Evolutionary conservation across 1,140 invertebrate species (phyloP).

Genomic region (Cyrtorhinus lividipennis): DNA sequence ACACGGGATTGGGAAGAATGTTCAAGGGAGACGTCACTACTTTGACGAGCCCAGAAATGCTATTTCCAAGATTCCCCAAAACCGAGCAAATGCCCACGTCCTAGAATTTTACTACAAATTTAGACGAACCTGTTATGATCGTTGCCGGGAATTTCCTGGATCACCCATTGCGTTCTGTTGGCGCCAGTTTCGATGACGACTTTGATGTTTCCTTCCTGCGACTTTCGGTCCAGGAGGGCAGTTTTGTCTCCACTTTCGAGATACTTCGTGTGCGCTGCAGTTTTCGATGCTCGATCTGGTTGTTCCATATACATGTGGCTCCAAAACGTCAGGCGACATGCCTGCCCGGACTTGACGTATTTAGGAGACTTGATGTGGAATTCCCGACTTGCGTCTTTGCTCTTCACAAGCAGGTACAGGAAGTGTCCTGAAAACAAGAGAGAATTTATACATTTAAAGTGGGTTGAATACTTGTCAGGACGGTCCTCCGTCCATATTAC

Average conservation of each 20-base stretch:
- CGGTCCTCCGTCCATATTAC: too few relatives aligned
- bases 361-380: conserved; percentile 21
- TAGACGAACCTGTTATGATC: conserved; percentile 21
- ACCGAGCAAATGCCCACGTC: too few relatives aligned
- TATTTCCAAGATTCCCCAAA: too few relatives aligned
- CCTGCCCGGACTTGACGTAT: conserved; percentile 16
- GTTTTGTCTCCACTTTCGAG: background rate
- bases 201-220: conserved; percentile 21
- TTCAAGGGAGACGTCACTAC: too few relatives aligned
- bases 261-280: background rate
- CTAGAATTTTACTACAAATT: too few relatives aligned
- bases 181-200: conserved; percentile 21
- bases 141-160: conserved; percentile 19
- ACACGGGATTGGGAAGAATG: too few relatives aligned
- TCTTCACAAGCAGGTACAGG: conserved; percentile 21
- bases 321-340: conserved; percentile 21
- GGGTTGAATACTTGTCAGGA: too few relatives aligned
- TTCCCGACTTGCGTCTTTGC: conserved; percentile 7
- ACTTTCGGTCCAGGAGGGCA: conserved; percentile 10
- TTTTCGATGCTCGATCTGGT: background rate
- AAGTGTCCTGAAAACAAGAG: conserved; percentile 22
- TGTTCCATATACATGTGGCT: conserved; percentile 20
- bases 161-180: conserved; percentile 21
- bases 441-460: too few relatives aligned
- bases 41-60: too few relatives aligned